Evolutionary conservation across 1,140 invertebrate species (phyloP), one percentile per base, ranked within the genome.

Genomic region (Bradysia coprophila): DNA sequence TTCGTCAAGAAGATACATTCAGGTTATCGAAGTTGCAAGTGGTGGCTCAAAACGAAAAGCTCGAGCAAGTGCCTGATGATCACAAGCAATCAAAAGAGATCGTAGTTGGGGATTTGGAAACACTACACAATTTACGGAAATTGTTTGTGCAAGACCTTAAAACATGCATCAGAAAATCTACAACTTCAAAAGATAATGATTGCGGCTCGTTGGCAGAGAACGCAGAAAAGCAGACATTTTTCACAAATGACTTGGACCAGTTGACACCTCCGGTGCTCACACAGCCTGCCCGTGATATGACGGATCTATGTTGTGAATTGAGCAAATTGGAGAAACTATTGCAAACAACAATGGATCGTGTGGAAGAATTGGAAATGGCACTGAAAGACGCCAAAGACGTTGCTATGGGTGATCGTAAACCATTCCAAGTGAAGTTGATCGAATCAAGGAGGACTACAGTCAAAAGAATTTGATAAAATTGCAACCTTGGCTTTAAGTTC

Each of bases 211-310:
- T 95, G 41, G 93, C 93, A 3, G 94, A 98, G 65, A 96, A 95
- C n/a, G 65, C 95, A 98, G 62, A 96, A 98, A 71, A 98, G 99
- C 59, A n/a, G n/a, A 88, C 86, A 47, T 99, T 98, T 76, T 71
- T 99, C 49, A 95, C 99, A 66, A 98, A 96, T 64, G 99, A 99
- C 64, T 69, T 99, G 47, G 95, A 99, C 65, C 94, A 98, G 65
- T 66, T 99, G 42, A 99, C 95, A 41, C n/a, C n/a, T n/a, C 98
- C 97, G 72, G 81, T 88, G 45, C 83, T 88, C 65, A 88, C 87
- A 55, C 82, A 88, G 64, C 62, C 87, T 53, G 95, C 99, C 44
- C 75, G 95, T 45, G 96, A 98, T 65, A 99, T 98, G 63, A 94
- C 96, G 22, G 96, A 99, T 63, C 67, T 99, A 46, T 76, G 94